These are phyloP conservation scores for Astyanax mexicanus DNA, from an alignment of 2,797 vertebrate species.

Conservation along the genomic window DNA sequence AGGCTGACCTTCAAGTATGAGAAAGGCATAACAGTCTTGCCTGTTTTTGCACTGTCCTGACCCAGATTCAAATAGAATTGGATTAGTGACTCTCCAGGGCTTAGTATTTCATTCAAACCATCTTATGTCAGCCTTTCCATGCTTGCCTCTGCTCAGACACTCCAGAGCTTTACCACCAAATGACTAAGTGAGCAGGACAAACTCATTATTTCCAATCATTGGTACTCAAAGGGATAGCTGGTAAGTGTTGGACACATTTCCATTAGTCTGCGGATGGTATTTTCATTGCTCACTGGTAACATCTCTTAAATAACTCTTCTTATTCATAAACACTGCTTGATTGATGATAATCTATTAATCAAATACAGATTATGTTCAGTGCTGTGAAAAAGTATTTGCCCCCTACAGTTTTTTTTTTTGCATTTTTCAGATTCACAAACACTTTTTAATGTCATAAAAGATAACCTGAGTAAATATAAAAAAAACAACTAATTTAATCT, in stretches of 20 bases:
- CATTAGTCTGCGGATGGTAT: not conserved
- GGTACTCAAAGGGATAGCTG: slow-evolving; percentile 2
- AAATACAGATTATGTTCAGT: too few relatives aligned
- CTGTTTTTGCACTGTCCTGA: slow-evolving; percentile 54
- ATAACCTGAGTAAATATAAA: too few relatives aligned
- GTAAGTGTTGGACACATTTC: not conserved
- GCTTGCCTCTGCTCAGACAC: not conserved
- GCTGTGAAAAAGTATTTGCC: too few relatives aligned
- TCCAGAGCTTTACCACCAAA: not conserved
- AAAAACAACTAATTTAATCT: too few relatives aligned
- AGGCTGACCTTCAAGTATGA: slow-evolving; percentile 49
- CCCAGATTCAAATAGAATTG: slow-evolving; percentile 59
- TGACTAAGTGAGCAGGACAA: not conserved
- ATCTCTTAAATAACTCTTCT: too few relatives aligned
- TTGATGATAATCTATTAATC: too few relatives aligned
- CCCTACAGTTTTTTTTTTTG: too few relatives aligned
- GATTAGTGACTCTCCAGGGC: slow-evolving; percentile 54
- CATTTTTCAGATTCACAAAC: too few relatives aligned
- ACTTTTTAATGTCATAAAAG: too few relatives aligned
- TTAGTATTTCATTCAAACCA: slow-evolving; percentile 35
- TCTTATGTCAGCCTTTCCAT: slow-evolving; percentile 30
- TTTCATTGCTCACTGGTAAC: too few relatives aligned
- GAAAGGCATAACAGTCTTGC: slow-evolving; percentile 40
- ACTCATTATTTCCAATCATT: slow-evolving; percentile 29
- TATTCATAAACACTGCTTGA: too few relatives aligned